Conservation (phyloP, 2,888 invertebrate genomes). For the Acronicta aceris region DNA sequence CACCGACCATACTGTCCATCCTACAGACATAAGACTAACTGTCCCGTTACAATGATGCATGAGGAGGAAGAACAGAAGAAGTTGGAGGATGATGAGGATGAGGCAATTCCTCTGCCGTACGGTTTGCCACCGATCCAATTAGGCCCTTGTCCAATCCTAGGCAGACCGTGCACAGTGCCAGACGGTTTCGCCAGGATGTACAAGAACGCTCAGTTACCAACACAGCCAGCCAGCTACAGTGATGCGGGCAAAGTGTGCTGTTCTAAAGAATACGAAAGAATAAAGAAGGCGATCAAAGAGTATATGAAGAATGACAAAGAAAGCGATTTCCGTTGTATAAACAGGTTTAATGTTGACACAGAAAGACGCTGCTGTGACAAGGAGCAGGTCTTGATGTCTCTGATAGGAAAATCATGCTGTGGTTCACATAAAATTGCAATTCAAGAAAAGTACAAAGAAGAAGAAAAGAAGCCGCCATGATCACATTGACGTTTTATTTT, state of each 20-base stretch:
- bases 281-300: conserved; percentile 81
- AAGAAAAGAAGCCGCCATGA: conserved; percentile 58
- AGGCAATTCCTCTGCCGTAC: conserved; percentile 78
- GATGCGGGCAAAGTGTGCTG: conserved; percentile 85
- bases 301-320: conserved; percentile 80
- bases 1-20: conserved; percentile 81
- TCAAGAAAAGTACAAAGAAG: conserved; percentile 74
- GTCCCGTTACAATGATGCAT: conserved; percentile 74
- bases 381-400: conserved; percentile 73
- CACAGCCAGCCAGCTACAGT: conserved; percentile 77
- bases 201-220: conserved; percentile 72
- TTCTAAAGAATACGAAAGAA: conserved; percentile 83
- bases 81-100: conserved; percentile 78
- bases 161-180: conserved; percentile 81
- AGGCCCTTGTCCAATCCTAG: conserved; percentile 84
- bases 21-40: conserved; percentile 78
- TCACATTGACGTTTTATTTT: conserved; percentile 85
- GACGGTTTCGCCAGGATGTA: conserved; percentile 86
- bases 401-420: conserved; percentile 80
- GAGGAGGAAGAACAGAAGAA: conserved; percentile 76
- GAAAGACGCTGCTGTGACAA: conserved; percentile 84
- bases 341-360: conserved; percentile 80
- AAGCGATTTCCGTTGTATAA: conserved; percentile 79
- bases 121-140: conserved; percentile 82
- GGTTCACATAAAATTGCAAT: conserved; percentile 81